Percentiles rank a stretch among this genome's conserved stretches.
Conservation (phyloP, 2,797 vertebrate species). For the Sebastes taczanowskii region DNA sequence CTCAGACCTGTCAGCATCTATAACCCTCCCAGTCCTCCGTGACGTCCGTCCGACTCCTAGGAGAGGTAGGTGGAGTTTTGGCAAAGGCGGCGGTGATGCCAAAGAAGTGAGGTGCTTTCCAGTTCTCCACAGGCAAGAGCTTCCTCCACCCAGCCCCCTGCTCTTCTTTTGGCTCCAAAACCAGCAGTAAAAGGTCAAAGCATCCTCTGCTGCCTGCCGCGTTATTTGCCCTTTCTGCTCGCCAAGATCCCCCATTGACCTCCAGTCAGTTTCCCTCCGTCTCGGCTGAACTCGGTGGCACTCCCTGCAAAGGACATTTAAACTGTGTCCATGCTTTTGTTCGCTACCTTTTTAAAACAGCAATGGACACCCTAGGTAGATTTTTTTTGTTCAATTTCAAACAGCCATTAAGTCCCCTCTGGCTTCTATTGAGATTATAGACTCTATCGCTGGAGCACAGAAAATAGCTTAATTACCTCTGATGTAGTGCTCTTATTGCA, state of each 20-base stretch:
- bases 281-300: slow-evolving; percentile 3
- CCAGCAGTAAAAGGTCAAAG: slow-evolving; percentile 72
- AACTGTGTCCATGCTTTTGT: not conserved
- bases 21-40: slow-evolving; percentile 6
- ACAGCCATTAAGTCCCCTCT: not conserved
- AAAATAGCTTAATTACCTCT: slow-evolving; percentile 40
- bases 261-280: slow-evolving; percentile 42
- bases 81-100: slow-evolving; percentile 16
- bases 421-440: not conserved
- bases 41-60: slow-evolving; percentile 4
- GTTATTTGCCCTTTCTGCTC: slow-evolving; percentile 66
- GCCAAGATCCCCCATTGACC: slow-evolving; percentile 69
- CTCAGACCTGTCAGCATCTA: slow-evolving; percentile 23
- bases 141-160: slow-evolving; percentile 38
- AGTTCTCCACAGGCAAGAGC: slow-evolving; percentile 39
- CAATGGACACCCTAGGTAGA: not conserved
- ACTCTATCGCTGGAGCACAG: not conserved
- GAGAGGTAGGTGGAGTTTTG: slow-evolving; percentile 14
- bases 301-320: slow-evolving; percentile 29
- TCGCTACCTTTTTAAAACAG: not conserved
- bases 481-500: slow-evolving; percentile 9
- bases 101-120: slow-evolving; percentile 38
- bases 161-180: slow-evolving; percentile 59
- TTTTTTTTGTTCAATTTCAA: not conserved
- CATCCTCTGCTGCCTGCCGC: slow-evolving; percentile 52